These are phyloP conservation scores for Albula goreensis DNA, from an alignment of 2,113 vertebrate genomes.

Conservation along the genomic window DNA sequence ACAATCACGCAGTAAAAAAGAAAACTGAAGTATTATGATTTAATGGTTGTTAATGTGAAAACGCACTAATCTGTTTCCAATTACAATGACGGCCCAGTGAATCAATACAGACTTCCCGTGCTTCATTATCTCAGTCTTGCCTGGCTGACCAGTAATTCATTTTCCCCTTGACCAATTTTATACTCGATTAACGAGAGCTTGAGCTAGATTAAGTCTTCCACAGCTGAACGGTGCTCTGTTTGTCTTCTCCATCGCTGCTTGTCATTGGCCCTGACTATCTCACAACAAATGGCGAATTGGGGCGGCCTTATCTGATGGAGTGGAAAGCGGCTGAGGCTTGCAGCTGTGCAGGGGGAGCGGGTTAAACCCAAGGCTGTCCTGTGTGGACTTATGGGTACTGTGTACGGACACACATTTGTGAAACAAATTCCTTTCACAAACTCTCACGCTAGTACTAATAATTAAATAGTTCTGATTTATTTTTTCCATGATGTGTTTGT, in stretches of 20 bases:
- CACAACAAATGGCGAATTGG: constrained; percentile 34
- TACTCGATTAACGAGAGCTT: constrained; percentile 24
- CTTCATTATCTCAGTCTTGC: background rate
- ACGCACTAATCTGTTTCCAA: background rate
- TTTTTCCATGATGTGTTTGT: too few relatives aligned
- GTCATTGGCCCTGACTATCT: constrained; percentile 28
- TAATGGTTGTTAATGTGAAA: background rate
- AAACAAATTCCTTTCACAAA: too few relatives aligned
- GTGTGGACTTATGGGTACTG: background rate
- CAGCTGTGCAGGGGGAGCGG: background rate
- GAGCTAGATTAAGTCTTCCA: constrained; percentile 27
- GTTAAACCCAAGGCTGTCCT: background rate
- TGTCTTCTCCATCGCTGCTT: constrained; percentile 9
- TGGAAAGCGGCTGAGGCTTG: background rate
- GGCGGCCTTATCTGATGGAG: constrained; percentile 19
- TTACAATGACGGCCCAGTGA: background rate
- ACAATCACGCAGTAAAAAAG: background rate
- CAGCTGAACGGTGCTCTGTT: background rate
- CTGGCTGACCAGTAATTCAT: constrained; percentile 1
- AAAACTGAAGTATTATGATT: background rate
- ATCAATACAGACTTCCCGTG: background rate
- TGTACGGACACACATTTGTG: too few relatives aligned
- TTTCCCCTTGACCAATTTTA: constrained; percentile 1
- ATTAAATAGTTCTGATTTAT: too few relatives aligned
- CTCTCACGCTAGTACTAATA: too few relatives aligned